Base-by-base conservation (phyloP, 2,797 vertebrate genomes). In the Cryptoprocta ferox region DNA sequence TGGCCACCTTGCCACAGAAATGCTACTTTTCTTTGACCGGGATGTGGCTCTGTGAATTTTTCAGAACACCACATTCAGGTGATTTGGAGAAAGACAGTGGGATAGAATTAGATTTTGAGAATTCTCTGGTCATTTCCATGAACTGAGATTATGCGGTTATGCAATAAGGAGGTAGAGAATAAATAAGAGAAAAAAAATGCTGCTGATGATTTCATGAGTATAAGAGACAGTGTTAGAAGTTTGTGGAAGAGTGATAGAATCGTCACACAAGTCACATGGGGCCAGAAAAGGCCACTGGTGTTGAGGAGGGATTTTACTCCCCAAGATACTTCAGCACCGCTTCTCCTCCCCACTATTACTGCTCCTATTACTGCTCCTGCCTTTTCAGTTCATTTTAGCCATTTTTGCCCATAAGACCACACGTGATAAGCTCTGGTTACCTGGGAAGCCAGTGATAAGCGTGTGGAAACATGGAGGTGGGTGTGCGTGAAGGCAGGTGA, bases 21-120 rank as follows among this genome's bases (percentile, higher is more conserved):
- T 70, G 30, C 35, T 88, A 2, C 66, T 83, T 66, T 65, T 95
- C 87, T 90, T 76, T 48, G 71, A 73, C 9, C 70, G 86, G 19
- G 53, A 35, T 61, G 19, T 45, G 14, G 30, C 35, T 76, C 56
- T 59, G 42, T 85, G 16, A 45, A 93, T 94, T 94, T 86, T 48
- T 82, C 89, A 87, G 82, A 92, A 92, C 5, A 37, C 61, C 48
- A 30, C 32, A 71, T 61, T 63, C 79, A 88, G 66, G 45, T 78
- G n/a, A 94, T 82, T 66, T 91, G 59, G 37, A 59, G 73, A n/a
- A 87, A 91, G 32, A 5, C 24, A 71, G 50, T 35, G 21, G 45
- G 45, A 80, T 59, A 83, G 45, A 91, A 84, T 93, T 63, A 94
- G 53, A 79, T 97, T 32, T 93, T 70, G 81, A 93, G 56, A 96